Evolutionary conservation across 2,797 vertebrate genomes (phyloP), one percentile per base, ranked within the genome.

Genomic region (Ceryle rudis): DNA sequence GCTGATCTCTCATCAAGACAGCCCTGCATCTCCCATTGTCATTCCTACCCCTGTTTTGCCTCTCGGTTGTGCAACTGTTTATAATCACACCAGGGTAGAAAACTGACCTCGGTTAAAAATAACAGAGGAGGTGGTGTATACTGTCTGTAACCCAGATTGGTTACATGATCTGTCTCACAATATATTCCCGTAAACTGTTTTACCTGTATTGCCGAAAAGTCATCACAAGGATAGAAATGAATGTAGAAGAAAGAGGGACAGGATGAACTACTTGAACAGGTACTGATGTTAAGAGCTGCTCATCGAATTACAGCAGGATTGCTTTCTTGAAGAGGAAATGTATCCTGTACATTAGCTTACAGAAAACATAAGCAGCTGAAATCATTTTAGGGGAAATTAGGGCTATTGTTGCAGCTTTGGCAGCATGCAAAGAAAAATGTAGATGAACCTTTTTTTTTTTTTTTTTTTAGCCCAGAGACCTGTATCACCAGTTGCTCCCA

Each of bases 291-390:
- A 23, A 19, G 52, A 42, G 87, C 79, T 61, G 69, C 66, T 94
- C 55, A 81, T 75, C 54, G 51, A 86, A 86, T 95, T 86, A 75
- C 1, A 5, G 62, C 39, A 47, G 55, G 39, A 66, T 66, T 81
- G 55, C 75, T 96, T 96, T 67, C 93, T 70, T 64, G 42, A 35
- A 67, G 72, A 91, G 90, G 93, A 97, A 97, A 87, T 80, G 47
- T 62, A 60, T 73, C 66, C 83, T 84, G 31, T 89, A 60, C 93
- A 79, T 90, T 86, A 95, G 81, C 60, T 74, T 92, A 85, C 90
- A 93, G 93, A 96, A 95, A 96, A 94, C 60, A 81, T 85, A 92
- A 92, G 81, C 60, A 77, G 55, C 67, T 92, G 70, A 81, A 93
- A 94, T 90, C 7, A 66, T 84, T 33, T 84, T 82, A 52, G 22